Conservation (phyloP, 2,113 vertebrate genomes). For the Trichechus manatus region DNA sequence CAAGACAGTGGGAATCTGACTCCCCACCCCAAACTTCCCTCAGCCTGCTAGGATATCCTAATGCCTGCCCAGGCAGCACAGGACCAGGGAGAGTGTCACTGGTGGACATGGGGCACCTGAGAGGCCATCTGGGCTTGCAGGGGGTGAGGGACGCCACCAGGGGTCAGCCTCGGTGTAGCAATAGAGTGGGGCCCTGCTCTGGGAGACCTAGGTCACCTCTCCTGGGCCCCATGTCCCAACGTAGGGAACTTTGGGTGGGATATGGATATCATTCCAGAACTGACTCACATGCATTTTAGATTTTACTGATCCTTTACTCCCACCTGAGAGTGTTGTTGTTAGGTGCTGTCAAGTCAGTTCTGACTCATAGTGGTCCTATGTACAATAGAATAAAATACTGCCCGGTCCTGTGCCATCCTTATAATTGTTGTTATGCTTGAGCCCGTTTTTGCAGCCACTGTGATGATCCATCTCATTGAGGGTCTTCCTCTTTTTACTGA, state of each 20-base stretch:
- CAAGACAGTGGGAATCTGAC: background rate
- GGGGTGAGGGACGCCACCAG: background rate
- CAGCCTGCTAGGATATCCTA: background rate
- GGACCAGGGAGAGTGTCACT: background rate
- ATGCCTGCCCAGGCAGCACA: too few species aligned
- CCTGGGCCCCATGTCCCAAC: too few species aligned
- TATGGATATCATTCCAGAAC: background rate
- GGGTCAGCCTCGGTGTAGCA: background rate
- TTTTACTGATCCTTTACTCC: background rate
- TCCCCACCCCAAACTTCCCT: background rate
- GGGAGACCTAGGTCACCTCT: background rate
- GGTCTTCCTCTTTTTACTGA: too few species aligned
- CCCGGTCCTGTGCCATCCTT: too few species aligned
- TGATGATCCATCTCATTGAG: too few species aligned
- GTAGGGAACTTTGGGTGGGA: too few species aligned
- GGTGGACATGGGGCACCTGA: background rate
- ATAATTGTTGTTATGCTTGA: too few species aligned
- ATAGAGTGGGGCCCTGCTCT: background rate
- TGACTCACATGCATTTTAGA: background rate
- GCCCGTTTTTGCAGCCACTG: too few species aligned
- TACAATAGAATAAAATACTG: too few species aligned
- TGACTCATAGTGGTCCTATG: too few species aligned
- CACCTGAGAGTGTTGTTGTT: background rate
- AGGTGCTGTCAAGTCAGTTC: too few species aligned
- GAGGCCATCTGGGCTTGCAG: background rate